Base-by-base conservation (phyloP, 2,888 invertebrate genomes). In the Protophormia terraenovae region DNA sequence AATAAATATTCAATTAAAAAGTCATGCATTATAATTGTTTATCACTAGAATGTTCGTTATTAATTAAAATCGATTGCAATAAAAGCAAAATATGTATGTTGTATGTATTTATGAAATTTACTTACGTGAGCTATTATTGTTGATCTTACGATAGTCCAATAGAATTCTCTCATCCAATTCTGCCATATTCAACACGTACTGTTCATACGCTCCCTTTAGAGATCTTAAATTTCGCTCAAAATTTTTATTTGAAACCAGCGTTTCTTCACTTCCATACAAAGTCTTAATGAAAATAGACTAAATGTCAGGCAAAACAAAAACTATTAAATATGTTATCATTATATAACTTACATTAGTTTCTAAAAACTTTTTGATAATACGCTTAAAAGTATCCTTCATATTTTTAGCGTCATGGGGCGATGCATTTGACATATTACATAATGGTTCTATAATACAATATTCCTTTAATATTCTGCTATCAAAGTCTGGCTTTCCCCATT, bases 141-240 rank as follows among this genome's bases (percentile, higher is more conserved):
- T 82, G 14, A 85, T 82, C 27, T 79, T 85, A 8, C 85, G 86
- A 93, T 95, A 94, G 94, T 97, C 96, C 89, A 98, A 94, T 93
- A 99, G 98, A 92, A 99, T 97, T 90, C 98, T 95, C 93, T 99
- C 99, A 92, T 99, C 99, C 92, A 99, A 97, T 92, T 98, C 98
- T 1, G 98, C 98, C 84, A 96, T 96, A 91, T 96, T 97, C 47
- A 98, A 93, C 27, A 99, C 96, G 92, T 96, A 97, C 72, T 97
- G 96, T 91, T 98, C 98, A 92, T 99, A 99, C 12, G 95, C 94
- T 91, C 96, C 97, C 88, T 96, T 97, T 47, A 98, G 93, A 88
- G 96, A 95, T 93, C 96, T 97, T 38, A 96, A 95, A 93, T 98
- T 99, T 19, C 94, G 93, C 89, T 98, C 98, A 93, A 98, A 98